A percentile compares a stretch with the other conserved stretches of the same genome.
Evolutionary conservation across 2,888 invertebrate species (phyloP).

Genomic region (Isoperla grammatica): DNA sequence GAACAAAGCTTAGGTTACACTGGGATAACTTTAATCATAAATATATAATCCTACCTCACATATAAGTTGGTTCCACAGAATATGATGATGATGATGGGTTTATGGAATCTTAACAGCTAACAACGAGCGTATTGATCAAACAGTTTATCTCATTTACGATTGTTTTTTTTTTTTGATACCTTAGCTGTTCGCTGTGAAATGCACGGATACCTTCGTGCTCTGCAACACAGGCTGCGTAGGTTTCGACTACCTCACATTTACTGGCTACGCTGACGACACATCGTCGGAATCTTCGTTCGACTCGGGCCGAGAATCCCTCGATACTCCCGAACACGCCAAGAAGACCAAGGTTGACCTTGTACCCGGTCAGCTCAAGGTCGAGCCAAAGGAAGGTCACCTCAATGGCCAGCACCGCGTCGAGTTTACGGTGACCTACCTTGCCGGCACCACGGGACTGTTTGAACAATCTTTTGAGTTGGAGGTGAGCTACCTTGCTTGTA

Average conservation of each 20-base stretch:
- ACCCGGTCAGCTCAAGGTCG: conserved; percentile 36
- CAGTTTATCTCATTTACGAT: not conserved
- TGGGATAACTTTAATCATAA: too few relatives aligned
- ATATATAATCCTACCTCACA: too few relatives aligned
- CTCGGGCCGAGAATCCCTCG: too few relatives aligned
- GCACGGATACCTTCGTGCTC: conserved; percentile 40
- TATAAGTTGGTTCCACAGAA: too few relatives aligned
- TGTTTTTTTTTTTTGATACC: conserved; percentile 13
- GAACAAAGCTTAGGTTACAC: too few relatives aligned
- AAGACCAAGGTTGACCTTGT: not conserved
- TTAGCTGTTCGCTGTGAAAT: conserved; percentile 42
- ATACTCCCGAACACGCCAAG: too few relatives aligned
- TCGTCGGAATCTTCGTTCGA: too few relatives aligned
- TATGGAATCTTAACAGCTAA: too few relatives aligned
- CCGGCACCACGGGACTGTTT: conserved; percentile 53
- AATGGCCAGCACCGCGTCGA: conserved; percentile 43
- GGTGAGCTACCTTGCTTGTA: conserved; percentile 33
- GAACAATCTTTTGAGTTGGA: conserved; percentile 42
- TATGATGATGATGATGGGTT: too few relatives aligned
- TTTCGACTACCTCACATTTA: conserved; percentile 42
- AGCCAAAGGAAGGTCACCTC: conserved; percentile 45
- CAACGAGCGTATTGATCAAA: too few relatives aligned
- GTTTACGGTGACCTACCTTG: conserved; percentile 48
- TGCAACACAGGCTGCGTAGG: conserved; percentile 48
- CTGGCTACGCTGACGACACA: too few relatives aligned